Conservation (phyloP, 1,140 invertebrate species). For the Calliphora vicina region DNA sequence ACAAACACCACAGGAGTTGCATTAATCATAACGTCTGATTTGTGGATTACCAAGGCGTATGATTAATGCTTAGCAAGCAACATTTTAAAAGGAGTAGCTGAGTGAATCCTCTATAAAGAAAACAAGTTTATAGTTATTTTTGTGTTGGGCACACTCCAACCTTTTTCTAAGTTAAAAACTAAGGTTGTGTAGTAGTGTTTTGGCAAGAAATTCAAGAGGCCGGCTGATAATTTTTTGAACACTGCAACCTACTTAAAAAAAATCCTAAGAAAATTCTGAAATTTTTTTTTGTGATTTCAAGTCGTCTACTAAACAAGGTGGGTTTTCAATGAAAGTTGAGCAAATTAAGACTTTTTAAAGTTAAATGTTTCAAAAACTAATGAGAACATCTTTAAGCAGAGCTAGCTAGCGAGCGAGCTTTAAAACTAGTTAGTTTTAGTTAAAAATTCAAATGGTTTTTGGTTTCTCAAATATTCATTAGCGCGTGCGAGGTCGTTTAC, state of each 20-base stretch:
- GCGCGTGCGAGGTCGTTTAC: background rate
- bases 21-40: slow-evolving; percentile 46
- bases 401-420: background rate
- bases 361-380: background rate
- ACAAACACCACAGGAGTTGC: background rate
- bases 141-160: slow-evolving; percentile 17
- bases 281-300: background rate
- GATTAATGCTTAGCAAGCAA: slow-evolving; percentile 11
- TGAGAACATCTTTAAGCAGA: background rate
- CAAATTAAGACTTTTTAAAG: background rate
- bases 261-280: slow-evolving; percentile 16
- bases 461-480: background rate
- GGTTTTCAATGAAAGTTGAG: background rate
- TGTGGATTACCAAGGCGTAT: slow-evolving; percentile 57
- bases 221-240: background rate
- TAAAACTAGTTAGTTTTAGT: no score
- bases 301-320: slow-evolving; percentile 26
- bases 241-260: slow-evolving; percentile 12
- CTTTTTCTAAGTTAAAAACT: slow-evolving; percentile 4
- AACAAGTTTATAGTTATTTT: background rate
- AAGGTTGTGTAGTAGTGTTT: slow-evolving; percentile 23
- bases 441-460: no score
- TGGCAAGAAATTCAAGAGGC: background rate
- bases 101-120: background rate
- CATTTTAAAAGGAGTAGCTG: background rate